phyloP scores from a whole-genome alignment of 2,113 vertebrate species.

The Chaetodon auriga region DNA sequence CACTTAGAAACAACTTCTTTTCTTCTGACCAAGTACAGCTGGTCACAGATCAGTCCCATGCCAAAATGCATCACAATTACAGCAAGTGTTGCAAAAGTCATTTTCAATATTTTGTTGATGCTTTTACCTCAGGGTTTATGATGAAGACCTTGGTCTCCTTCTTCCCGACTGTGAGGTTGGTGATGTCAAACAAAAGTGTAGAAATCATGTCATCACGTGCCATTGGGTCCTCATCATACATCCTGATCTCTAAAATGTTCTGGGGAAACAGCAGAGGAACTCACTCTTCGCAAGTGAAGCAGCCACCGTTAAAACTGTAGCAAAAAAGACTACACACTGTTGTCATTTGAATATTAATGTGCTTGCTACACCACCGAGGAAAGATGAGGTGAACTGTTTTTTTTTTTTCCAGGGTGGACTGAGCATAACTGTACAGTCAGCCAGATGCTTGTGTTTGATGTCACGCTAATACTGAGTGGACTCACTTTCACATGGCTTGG shows the following conservation, averaged over 20 bases:
- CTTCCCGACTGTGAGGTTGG: slow-evolving; percentile 70
- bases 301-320: no score
- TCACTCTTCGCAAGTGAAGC: background rate
- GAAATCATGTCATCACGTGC: slow-evolving; percentile 74
- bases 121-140: slow-evolving; percentile 69
- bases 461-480: no score
- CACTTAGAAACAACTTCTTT: background rate
- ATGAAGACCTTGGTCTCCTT: slow-evolving; percentile 73
- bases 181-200: slow-evolving; percentile 79
- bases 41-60: background rate
- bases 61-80: background rate
- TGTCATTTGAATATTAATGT: background rate
- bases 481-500: slow-evolving; percentile 87
- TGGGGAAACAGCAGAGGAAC: slow-evolving; percentile 19
- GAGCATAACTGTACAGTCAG: background rate
- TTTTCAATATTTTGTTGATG: background rate
- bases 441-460: background rate
- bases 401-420: no score
- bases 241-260: slow-evolving; percentile 83
- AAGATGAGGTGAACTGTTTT: background rate
- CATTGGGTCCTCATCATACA: slow-evolving; percentile 82
- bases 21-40: background rate
- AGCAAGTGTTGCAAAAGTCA: background rate
- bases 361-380: background rate
- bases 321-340: background rate